These are phyloP conservation scores for Mesorhabditis sp. DNA, from an alignment of 2,888 invertebrate genomes.

Conservation along the genomic window DNA sequence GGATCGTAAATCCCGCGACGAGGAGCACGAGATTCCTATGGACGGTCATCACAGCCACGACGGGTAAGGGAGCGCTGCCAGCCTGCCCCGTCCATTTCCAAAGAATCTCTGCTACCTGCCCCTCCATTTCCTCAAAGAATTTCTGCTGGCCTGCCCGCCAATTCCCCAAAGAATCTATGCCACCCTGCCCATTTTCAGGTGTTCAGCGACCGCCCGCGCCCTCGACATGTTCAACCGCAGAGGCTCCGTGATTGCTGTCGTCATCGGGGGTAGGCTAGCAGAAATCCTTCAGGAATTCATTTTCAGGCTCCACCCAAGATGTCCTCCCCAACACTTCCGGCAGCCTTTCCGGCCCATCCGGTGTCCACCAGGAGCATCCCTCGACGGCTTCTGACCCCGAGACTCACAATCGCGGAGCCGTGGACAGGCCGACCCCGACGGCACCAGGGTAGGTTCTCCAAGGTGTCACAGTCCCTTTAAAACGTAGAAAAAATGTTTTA, in stretches of 20 bases:
- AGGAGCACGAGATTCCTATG: background rate
- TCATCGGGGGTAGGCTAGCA: slow-evolving; percentile 35
- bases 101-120: too few relatives aligned
- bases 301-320: background rate
- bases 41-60: background rate
- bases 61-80: slow-evolving; percentile 14
- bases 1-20: too few relatives aligned
- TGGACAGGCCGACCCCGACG: too few relatives aligned
- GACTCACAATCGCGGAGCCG: too few relatives aligned
- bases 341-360: slow-evolving; percentile 8
- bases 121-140: too few relatives aligned
- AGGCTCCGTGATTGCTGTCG: slow-evolving; percentile 45
- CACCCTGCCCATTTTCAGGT: too few relatives aligned
- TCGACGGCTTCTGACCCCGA: background rate
- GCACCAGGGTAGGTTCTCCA: too few relatives aligned
- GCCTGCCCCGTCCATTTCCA: slow-evolving; percentile 14
- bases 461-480: too few relatives aligned
- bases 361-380: slow-evolving; percentile 8
- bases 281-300: background rate
- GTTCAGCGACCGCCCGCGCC: slow-evolving; percentile 30
- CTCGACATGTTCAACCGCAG: slow-evolving; percentile 46
- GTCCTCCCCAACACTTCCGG: slow-evolving; percentile 13
- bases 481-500: too few relatives aligned
- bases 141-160: too few relatives aligned
- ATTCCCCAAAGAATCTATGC: too few relatives aligned